phyloP scores from a whole-genome alignment of 2,797 vertebrate genomes.

The Orientallactaga sibirica region DNA sequence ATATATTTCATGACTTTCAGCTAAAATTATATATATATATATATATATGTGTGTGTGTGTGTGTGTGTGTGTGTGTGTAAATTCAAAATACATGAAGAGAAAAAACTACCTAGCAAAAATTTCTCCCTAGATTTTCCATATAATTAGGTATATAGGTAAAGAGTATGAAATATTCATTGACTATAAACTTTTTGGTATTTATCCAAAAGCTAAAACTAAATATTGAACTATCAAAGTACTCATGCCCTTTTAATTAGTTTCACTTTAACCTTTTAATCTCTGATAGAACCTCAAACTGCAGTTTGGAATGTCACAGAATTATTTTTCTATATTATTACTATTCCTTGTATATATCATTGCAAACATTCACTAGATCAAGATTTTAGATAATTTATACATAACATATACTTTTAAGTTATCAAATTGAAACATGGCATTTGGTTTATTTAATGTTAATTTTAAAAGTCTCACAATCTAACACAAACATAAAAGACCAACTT shows the following conservation, averaged over 20 bases:
- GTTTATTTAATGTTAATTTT: not conserved
- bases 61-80: no score
- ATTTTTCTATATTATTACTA: not conserved
- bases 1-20: not conserved
- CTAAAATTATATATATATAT: not conserved
- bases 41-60: no score
- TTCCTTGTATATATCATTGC: not conserved
- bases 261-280: not conserved
- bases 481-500: not conserved
- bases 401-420: not conserved
- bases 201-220: not conserved
- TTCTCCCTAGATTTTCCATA: not conserved
- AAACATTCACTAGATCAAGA: not conserved
- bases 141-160: not conserved
- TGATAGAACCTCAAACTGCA: not conserved
- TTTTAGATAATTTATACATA: not conserved
- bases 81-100: no score
- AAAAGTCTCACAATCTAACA: not conserved
- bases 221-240: not conserved
- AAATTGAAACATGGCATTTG: not conserved
- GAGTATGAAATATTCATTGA: not conserved
- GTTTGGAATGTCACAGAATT: not conserved
- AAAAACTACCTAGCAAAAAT: not conserved
- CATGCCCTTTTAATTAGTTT: not conserved
- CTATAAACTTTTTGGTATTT: not conserved